Conservation (phyloP, 2,113 vertebrate genomes). For the Perognathus longimembris region DNA sequence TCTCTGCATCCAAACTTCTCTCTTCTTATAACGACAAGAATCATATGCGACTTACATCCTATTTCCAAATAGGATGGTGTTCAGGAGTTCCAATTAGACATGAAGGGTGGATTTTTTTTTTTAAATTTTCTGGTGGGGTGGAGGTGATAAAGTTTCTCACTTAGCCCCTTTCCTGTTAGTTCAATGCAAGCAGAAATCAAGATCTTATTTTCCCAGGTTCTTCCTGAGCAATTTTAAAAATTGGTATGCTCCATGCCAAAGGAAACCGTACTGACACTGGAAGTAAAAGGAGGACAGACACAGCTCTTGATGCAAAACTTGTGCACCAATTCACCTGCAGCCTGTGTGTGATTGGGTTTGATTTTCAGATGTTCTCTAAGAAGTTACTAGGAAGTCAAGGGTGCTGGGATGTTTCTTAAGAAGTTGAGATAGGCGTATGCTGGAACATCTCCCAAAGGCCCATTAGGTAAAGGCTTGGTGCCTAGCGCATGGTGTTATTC, state of each 20-base stretch:
- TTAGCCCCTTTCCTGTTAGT: not conserved
- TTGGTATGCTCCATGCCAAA: not conserved
- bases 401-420: not conserved
- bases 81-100: not conserved
- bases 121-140: not conserved
- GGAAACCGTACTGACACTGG: not conserved
- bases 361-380: constrained; percentile 10
- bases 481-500: not conserved
- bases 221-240: not conserved
- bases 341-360: not conserved
- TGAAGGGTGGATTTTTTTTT: not conserved
- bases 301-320: not conserved
- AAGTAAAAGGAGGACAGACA: not conserved
- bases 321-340: not conserved
- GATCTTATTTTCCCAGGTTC: not conserved
- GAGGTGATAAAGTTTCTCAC: not conserved
- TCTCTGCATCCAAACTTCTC: not conserved
- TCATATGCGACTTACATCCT: not conserved
- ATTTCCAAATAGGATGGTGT: constrained; percentile 2
- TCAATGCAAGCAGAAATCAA: not conserved
- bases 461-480: not conserved
- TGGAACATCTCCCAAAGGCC: not conserved
- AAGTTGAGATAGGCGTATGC: not conserved
- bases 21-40: not conserved
- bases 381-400: not conserved